Evolutionary conservation across 37 sponge, comb jelly and placozoan genomes (phyloP).

Genomic region (Theonella swinhoei): DNA sequence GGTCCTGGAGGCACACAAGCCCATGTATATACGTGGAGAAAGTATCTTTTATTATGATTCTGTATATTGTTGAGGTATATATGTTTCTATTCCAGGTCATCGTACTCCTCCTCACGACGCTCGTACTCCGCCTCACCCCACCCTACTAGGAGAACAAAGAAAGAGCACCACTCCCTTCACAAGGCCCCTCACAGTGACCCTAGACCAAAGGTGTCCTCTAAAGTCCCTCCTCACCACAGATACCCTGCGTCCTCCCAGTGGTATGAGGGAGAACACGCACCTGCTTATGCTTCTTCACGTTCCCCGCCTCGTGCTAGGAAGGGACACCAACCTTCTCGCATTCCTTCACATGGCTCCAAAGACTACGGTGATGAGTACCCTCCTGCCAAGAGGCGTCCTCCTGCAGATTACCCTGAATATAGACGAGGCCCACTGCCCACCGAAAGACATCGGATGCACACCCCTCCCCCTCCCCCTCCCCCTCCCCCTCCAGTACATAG

Average conservation of each 20-base stretch:
- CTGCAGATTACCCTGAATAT: neutral
- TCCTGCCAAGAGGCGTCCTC: neutral
- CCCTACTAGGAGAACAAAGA: neutral
- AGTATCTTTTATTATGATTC: too few species aligned
- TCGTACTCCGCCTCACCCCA: neutral
- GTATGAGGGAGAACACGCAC: neutral
- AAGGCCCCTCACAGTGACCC: neutral
- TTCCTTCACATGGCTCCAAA: neutral
- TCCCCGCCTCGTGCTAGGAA: neutral
- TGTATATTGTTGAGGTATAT: too few species aligned
- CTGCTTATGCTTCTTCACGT: neutral
- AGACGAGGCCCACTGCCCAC: neutral
- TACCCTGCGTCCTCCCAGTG: neutral
- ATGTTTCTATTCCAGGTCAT: neutral
- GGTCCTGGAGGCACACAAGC: too few species aligned
- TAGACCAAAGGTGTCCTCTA: neutral
- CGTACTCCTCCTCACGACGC: neutral
- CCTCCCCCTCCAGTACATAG: neutral
- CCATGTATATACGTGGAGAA: too few species aligned
- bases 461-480: neutral
- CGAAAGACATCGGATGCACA: neutral
- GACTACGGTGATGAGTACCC: neutral
- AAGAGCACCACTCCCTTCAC: neutral
- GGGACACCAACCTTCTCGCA: neutral
- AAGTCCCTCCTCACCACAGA: neutral